These are phyloP conservation scores for Iguana delicatissima DNA, from an alignment of 2,797 vertebrate genomes.

Conservation along the genomic window DNA sequence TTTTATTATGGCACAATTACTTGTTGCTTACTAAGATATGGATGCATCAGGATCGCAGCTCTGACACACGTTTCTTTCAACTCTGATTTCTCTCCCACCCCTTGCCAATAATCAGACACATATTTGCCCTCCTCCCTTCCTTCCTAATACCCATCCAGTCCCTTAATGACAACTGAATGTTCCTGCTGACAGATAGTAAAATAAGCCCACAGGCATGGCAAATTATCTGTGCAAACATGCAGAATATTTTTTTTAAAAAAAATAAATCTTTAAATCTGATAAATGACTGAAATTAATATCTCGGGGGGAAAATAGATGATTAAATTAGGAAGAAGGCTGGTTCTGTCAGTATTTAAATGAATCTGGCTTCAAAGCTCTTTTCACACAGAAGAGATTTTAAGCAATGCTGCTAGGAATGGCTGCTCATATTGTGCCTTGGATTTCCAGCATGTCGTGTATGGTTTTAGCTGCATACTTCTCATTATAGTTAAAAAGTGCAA, in stretches of 20 bases:
- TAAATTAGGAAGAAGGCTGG: conserved; percentile 81
- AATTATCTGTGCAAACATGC: conserved; percentile 90
- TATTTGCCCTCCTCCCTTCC: conserved; percentile 73
- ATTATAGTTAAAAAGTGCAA: conserved; percentile 6
- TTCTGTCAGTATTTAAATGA: conserved; percentile 85
- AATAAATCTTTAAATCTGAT: conserved; percentile 87
- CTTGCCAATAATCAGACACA: conserved; percentile 75
- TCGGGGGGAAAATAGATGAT: conserved; percentile 85
- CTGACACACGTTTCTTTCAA: conserved; percentile 86
- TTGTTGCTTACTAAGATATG: conserved; percentile 87
- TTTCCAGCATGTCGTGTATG: not conserved
- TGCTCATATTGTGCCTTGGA: accelerated
- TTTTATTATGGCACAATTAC: conserved; percentile 94
- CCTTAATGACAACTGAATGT: conserved; percentile 90
- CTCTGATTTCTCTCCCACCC: conserved; percentile 82
- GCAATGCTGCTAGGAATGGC: not conserved
- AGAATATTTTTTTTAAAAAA: conserved; percentile 76
- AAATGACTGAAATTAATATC: conserved; percentile 91
- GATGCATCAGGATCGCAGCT: conserved; percentile 85
- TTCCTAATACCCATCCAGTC: conserved; percentile 79
- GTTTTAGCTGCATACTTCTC: not conserved
- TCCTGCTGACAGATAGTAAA: conserved; percentile 88
- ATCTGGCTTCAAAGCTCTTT: conserved; percentile 47
- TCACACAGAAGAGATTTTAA: conserved; percentile 37
- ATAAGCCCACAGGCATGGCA: conserved; percentile 90